Evolutionary conservation across 2,888 invertebrate species (phyloP), one percentile per base, ranked within the genome.

Genomic region (Sylvicola cinctus): DNA sequence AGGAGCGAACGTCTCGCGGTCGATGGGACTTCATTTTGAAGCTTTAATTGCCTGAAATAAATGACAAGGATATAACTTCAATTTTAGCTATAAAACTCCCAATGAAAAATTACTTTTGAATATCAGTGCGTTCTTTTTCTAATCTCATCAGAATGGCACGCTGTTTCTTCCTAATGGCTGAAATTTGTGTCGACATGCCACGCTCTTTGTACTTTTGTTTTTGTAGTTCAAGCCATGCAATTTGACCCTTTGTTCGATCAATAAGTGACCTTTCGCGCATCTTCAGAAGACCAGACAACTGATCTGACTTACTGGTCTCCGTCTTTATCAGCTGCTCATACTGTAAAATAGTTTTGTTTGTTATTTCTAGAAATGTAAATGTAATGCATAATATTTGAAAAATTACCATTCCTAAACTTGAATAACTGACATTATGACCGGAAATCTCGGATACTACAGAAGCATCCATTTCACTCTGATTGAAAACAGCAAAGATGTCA

Each of bases 61-160:
- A n/a, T n/a, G n/a, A n/a, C n/a, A n/a, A n/a, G n/a, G n/a, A n/a
- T n/a, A n/a, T n/a, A n/a, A n/a, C n/a, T n/a, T n/a, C n/a, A n/a
- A n/a, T n/a, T n/a, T n/a, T n/a, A n/a, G n/a, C n/a, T n/a, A n/a
- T n/a, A n/a, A n/a, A n/a, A n/a, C n/a, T n/a, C n/a, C n/a, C n/a
- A n/a, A n/a, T n/a, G n/a, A 32, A 34, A 30, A 40, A 38, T 47
- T 46, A 66, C 68, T 66, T 64, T 50, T 68, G 65, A 52, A 77
- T 71, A 50, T 75, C 73, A 40, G 70, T 68, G 44, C 70, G 63
- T 47, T 76, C 73, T 45, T 72, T 69, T 44, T 74, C 68, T 40
- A 74, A 60, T 48, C 69, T 69, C 37, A 74, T 49, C 36, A 76
- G 51, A 36, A 77, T 55, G 1, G 68, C 73, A 38, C 75, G 55